Percentiles rank a stretch among this genome's conserved stretches.
Evolutionary conservation across 1,140 invertebrate species (phyloP).

Genomic region (Papilio aristodemus): DNA sequence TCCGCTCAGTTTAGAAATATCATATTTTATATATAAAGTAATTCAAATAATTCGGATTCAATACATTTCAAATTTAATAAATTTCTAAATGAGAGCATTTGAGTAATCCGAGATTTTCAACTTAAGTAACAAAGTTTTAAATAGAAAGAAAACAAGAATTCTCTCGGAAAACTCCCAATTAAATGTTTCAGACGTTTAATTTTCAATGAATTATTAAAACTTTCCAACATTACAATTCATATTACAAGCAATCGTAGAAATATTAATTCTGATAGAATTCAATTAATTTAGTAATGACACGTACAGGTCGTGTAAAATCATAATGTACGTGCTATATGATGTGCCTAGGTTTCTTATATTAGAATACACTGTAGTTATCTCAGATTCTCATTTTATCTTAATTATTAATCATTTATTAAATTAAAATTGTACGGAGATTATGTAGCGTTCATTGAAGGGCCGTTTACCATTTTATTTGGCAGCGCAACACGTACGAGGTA

Average conservation of each 20-base stretch:
- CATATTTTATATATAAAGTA: too few relatives aligned
- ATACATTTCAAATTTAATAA: slow-evolving; percentile 15
- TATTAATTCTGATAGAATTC: neutral
- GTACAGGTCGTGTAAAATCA: neutral
- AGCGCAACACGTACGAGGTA: slow-evolving; percentile 64
- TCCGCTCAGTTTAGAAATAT: too few relatives aligned
- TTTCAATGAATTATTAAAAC: slow-evolving; percentile 21
- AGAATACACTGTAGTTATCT: too few relatives aligned
- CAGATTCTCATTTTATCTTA: too few relatives aligned
- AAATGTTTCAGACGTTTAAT: slow-evolving; percentile 23
- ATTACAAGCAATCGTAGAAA: neutral
- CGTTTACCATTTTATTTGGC: slow-evolving; percentile 60
- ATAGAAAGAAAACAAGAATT: slow-evolving; percentile 28
- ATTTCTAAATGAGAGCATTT: slow-evolving; percentile 17
- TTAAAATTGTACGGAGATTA: slow-evolving; percentile 7
- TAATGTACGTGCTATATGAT: neutral
- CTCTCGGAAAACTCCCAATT: slow-evolving; percentile 6
- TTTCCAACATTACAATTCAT: neutral
- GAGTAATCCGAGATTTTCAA: slow-evolving; percentile 26
- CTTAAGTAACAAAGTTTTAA: slow-evolving; percentile 19
- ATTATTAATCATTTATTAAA: neutral
- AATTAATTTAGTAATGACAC: neutral
- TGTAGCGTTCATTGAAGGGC: slow-evolving; percentile 44
- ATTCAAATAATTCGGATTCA: too few relatives aligned
- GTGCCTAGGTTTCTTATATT: too few relatives aligned